Conservation (phyloP, 2,888 invertebrate species). For the Protula sp. region DNA sequence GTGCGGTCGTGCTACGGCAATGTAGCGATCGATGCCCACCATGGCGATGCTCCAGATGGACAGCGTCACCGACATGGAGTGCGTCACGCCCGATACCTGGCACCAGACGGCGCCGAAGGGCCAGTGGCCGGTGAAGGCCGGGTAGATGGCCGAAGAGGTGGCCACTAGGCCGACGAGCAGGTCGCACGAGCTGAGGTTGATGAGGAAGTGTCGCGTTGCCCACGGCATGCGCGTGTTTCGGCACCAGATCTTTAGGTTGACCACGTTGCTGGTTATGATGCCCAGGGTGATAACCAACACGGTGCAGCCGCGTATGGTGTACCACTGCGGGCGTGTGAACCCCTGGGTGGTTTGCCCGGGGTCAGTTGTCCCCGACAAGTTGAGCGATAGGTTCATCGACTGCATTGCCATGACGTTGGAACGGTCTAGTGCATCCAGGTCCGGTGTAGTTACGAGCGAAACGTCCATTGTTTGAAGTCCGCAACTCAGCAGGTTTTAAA, state of each 20-base stretch:
- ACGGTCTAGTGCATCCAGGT: too few species aligned
- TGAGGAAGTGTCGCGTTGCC: not conserved
- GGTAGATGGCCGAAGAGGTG: not conserved
- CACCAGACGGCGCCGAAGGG: slow-evolving; percentile 3
- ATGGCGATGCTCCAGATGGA: slow-evolving; percentile 3
- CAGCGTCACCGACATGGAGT: not conserved
- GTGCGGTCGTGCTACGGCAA: not conserved
- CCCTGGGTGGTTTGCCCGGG: too few species aligned
- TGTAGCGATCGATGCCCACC: slow-evolving; percentile 1
- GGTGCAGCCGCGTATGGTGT: not conserved
- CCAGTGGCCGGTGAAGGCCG: slow-evolving; percentile 4
- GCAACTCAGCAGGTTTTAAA: too few species aligned
- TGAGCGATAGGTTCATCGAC: too few species aligned
- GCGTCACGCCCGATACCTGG: slow-evolving; percentile 1
- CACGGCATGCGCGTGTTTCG: not conserved
- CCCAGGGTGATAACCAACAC: not conserved
- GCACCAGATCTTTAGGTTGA: not conserved
- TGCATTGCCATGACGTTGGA: too few species aligned
- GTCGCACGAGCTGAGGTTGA: not conserved
- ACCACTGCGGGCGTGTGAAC: too few species aligned
- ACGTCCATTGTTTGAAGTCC: too few species aligned
- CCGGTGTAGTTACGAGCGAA: too few species aligned
- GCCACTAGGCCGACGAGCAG: not conserved
- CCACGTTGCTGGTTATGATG: not conserved
- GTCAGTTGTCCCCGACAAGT: too few species aligned